Evolutionary conservation across 2,113 vertebrate species (phyloP).

Genomic region (Atherinomorus stipes): DNA sequence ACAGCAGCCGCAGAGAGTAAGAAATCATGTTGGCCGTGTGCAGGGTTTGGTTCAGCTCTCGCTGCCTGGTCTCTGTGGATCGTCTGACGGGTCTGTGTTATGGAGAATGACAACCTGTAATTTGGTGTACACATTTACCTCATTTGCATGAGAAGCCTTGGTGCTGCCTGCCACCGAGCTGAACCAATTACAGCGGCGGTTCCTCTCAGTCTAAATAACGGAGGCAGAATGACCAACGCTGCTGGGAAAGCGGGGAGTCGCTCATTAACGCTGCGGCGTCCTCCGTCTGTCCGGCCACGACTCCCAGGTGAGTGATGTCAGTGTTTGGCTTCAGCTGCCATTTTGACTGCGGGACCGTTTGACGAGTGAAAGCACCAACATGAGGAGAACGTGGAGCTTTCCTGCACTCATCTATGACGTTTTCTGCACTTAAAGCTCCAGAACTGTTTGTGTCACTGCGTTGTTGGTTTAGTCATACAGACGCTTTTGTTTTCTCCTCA

Average conservation of each 20-base stretch:
- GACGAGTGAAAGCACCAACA: no score
- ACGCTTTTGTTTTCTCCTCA: no score
- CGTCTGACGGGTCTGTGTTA: slow-evolving; percentile 40
- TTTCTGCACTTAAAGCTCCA: no score
- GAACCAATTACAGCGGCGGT: slow-evolving; percentile 47
- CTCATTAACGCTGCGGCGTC: slow-evolving; percentile 30
- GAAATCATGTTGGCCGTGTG: slow-evolving; percentile 54
- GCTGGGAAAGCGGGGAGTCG: slow-evolving; percentile 63
- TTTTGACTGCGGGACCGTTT: slow-evolving; percentile 5
- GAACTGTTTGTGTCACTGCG: no score
- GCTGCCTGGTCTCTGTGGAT: slow-evolving; percentile 37
- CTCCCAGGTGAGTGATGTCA: slow-evolving; percentile 44
- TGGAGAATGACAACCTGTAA: slow-evolving; percentile 68
- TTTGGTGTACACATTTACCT: slow-evolving; percentile 71
- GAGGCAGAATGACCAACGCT: slow-evolving; percentile 28
- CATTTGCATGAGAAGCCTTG: slow-evolving; percentile 73
- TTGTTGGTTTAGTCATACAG: no score
- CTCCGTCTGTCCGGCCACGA: neutral
- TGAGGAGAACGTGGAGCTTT: no score
- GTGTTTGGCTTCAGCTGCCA: slow-evolving; percentile 29
- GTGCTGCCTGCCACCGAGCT: slow-evolving; percentile 44
- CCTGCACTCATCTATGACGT: no score
- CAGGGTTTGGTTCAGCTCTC: slow-evolving; percentile 18
- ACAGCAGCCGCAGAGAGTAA: slow-evolving; percentile 48
- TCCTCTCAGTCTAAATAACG: slow-evolving; percentile 62